phyloP scores from a whole-genome alignment of 2,113 vertebrate genomes.

The Lanius collurio region DNA sequence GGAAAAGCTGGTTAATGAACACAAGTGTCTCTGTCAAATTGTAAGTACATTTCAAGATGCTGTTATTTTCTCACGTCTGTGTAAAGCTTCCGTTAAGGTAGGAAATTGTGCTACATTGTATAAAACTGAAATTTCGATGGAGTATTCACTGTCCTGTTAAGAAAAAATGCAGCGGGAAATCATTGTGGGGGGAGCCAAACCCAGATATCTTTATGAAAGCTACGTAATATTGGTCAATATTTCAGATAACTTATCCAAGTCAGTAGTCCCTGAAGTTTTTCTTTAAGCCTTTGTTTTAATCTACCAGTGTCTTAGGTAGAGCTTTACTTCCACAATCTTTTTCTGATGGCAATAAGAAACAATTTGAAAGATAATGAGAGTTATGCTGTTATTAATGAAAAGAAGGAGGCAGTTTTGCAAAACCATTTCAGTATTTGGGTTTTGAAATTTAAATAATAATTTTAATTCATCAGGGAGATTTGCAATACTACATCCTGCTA shows the following conservation, averaged over 20 bases:
- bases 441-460: background rate
- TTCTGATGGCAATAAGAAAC: background rate
- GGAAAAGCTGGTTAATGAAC: constrained; percentile 91
- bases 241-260: background rate
- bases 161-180: background rate
- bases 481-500: background rate
- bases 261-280: background rate
- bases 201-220: background rate
- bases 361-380: background rate
- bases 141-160: background rate
- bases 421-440: background rate
- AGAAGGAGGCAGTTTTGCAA: background rate
- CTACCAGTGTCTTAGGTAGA: background rate
- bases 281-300: background rate
- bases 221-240: background rate
- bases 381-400: background rate
- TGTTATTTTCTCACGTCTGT: background rate
- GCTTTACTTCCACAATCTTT: background rate
- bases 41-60: constrained; percentile 74
- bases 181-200: background rate
- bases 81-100: background rate
- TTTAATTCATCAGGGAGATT: background rate
- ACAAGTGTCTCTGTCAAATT: constrained; percentile 95
- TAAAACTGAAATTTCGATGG: background rate
- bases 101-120: background rate